Conservation (phyloP, 2,113 vertebrate genomes). For the Psittacara wagleri region DNA sequence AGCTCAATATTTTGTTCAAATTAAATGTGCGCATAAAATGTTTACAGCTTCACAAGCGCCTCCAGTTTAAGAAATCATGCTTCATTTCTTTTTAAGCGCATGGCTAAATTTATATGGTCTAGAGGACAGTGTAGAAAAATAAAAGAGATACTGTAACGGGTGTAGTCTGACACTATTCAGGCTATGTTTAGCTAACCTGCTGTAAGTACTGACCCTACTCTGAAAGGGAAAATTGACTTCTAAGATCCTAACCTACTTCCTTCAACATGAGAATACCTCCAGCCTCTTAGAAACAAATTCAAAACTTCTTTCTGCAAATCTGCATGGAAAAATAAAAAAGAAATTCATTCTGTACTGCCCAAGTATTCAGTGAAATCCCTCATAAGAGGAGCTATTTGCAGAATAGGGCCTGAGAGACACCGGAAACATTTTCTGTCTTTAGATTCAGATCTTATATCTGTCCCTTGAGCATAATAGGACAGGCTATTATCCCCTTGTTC, state of each 20-base stretch:
- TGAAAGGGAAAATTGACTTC: not conserved
- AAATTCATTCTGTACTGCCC: constrained; percentile 2
- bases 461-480: constrained; percentile 32
- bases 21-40: constrained; percentile 25
- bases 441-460: constrained; percentile 39
- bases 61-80: constrained; percentile 33
- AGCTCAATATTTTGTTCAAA: constrained; percentile 25
- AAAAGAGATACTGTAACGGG: not conserved
- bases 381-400: not conserved
- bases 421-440: not conserved
- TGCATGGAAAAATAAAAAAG: not conserved
- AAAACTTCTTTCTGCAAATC: not conserved
- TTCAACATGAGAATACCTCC: not conserved
- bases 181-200: not conserved
- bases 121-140: not conserved
- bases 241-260: not conserved
- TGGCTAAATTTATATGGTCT: not conserved
- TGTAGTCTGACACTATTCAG: not conserved
- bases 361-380: constrained; percentile 36
- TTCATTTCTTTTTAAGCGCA: constrained; percentile 34
- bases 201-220: not conserved
- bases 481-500: constrained; percentile 49
- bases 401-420: not conserved
- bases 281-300: constrained; percentile 7
- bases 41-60: constrained; percentile 2